These are phyloP conservation scores for Pachyrhynchus sulphureomaculatus DNA, from an alignment of 1,140 invertebrate species.

Conservation along the genomic window DNA sequence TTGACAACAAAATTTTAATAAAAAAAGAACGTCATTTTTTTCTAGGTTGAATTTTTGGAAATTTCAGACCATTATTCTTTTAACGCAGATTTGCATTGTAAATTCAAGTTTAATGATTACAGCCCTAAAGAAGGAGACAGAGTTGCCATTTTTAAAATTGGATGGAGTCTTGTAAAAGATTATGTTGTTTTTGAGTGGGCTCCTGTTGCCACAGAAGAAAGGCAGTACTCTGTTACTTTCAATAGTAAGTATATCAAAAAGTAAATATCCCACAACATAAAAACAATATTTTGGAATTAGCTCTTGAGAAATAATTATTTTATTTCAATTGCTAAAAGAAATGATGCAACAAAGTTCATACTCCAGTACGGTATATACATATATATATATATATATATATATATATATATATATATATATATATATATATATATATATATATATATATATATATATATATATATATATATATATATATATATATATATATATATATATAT, in stretches of 20 bases:
- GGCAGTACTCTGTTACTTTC: slow-evolving; percentile 26
- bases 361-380: too few relatives aligned
- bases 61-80: slow-evolving; percentile 36
- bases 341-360: too few relatives aligned
- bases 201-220: slow-evolving; percentile 10
- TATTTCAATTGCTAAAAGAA: too few relatives aligned
- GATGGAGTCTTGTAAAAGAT: slow-evolving; percentile 41
- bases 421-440: too few relatives aligned
- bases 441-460: too few relatives aligned
- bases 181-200: slow-evolving; percentile 43
- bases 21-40: background rate
- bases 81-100: slow-evolving; percentile 38
- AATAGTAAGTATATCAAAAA: slow-evolving; percentile 30
- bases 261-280: background rate
- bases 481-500: too few relatives aligned
- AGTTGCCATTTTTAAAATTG: slow-evolving; percentile 42
- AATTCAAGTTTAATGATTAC: slow-evolving; percentile 37
- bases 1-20: background rate
- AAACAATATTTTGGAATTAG: too few relatives aligned
- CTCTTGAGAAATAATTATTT: too few relatives aligned
- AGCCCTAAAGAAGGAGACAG: slow-evolving; percentile 40
- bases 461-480: too few relatives aligned
- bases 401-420: too few relatives aligned
- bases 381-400: too few relatives aligned
- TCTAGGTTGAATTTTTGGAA: slow-evolving; percentile 41